These are phyloP conservation scores for Urocyon cinereoargenteus DNA, from an alignment of 2,797 vertebrate species.

Conservation along the genomic window DNA sequence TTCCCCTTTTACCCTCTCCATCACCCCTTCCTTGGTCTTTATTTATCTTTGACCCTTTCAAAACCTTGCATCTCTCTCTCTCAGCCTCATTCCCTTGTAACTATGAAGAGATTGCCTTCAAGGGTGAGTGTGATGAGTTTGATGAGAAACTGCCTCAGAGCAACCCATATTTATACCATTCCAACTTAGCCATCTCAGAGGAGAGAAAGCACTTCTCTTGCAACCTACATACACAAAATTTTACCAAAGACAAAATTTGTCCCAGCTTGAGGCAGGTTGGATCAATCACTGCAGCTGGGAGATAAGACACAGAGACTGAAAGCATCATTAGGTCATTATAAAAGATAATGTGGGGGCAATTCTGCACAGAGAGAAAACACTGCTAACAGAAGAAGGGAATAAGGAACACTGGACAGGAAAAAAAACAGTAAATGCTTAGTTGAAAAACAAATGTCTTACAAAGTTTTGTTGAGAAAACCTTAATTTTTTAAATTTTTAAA, in stretches of 20 bases:
- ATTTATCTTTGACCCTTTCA: background rate
- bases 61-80: background rate
- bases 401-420: background rate
- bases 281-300: background rate
- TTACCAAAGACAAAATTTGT: background rate
- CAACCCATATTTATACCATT: background rate
- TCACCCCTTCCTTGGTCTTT: background rate
- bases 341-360: background rate
- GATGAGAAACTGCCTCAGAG: background rate
- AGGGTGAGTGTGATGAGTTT: fast-evolving
- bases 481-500: background rate
- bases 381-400: background rate
- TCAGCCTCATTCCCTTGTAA: fast-evolving
- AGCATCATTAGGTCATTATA: background rate
- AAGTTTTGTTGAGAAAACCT: background rate
- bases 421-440: background rate
- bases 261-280: too few relatives aligned
- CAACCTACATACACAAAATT: background rate
- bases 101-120: background rate
- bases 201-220: background rate
- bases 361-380: background rate
- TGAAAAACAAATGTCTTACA: background rate
- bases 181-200: background rate
- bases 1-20: background rate
- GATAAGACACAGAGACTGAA: background rate